Evolutionary conservation across 2,113 vertebrate species (phyloP), one percentile per base, ranked within the genome.

Genomic region (Holacanthus passer): DNA sequence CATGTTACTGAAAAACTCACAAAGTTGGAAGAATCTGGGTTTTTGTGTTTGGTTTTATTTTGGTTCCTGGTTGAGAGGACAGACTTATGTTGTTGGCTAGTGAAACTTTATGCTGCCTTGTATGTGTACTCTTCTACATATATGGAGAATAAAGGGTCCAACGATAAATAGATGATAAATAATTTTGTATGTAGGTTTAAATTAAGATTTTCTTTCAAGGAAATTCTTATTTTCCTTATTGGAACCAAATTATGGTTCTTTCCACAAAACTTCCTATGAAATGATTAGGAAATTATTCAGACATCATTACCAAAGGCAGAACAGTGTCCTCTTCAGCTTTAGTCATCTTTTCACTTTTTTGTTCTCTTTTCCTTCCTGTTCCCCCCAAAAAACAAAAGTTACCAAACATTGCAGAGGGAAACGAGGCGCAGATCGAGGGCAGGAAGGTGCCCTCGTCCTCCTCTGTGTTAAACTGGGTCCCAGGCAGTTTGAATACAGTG

Each of bases 381-480:
- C 50, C 3, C 32, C 47, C 14, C 16, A 35, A 63, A 7, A 53
- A 85, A 13, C 22, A 11, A 27, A 67, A 79, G 45, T 76, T 64
- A 53, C 0, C 45, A 68, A 55, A 22, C 22, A 31, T 10, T 43
- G 3, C 48, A 47, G 56, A 75, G 24, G 64, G 19, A 75, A 32
- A 76, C 41, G 71, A 83, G 87, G 74, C 63, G 55, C 39, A 39
- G 85, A 91, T 91, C 52, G 76, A 78, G 89, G 85, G 75, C 87
- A 82, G 88, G 72, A 71, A 84, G 87, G 86, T 84, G 84, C 58
- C 83, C 78, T 84, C 76, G 53, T 89, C 90, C 77, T 90, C 84
- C 70, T 76, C 88, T 71, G 73, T 68, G 63, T 82, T 78, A 93
- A 96, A 95, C 89, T 95, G 94, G 95, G 95, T 95, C 93, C 88